Conservation (phyloP, 2,113 vertebrate genomes). For the Mola mola region DNA sequence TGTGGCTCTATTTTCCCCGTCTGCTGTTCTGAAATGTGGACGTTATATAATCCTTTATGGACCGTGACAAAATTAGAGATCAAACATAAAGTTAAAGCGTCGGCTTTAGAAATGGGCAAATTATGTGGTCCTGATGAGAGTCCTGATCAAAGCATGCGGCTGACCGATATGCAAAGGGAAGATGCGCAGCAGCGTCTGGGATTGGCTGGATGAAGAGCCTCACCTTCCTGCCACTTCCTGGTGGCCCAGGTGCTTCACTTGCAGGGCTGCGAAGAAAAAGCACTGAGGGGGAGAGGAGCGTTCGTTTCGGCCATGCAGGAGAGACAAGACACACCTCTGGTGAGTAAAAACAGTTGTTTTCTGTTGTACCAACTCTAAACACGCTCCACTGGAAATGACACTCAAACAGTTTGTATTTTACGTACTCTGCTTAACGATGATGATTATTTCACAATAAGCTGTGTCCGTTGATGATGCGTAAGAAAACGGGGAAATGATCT, state of each 20-base stretch:
- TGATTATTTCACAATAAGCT: neutral
- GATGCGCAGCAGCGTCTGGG: neutral
- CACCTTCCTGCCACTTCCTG: conserved; percentile 49
- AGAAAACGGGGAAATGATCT: neutral
- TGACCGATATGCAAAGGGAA: conserved; percentile 53
- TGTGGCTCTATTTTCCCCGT: too few species aligned
- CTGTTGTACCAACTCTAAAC: neutral
- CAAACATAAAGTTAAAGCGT: too few species aligned
- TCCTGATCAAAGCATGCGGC: neutral
- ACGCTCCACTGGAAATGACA: too few species aligned
- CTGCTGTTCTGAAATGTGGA: too few species aligned
- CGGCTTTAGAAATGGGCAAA: too few species aligned
- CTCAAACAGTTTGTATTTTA: too few species aligned
- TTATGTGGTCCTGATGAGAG: conserved; percentile 27
- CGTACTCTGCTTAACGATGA: too few species aligned
- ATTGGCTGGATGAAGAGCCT: conserved; percentile 38
- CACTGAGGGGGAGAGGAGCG: conserved; percentile 6
- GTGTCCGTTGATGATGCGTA: neutral
- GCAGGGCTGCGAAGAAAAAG: neutral
- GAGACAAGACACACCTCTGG: conserved; percentile 71
- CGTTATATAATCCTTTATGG: too few species aligned
- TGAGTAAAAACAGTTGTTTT: conserved; percentile 46
- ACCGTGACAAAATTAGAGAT: too few species aligned
- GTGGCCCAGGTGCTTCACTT: conserved; percentile 37
- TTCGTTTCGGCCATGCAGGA: conserved; percentile 64